Conservation (phyloP, 2,113 vertebrate genomes). For the Menidia beryllina region DNA sequence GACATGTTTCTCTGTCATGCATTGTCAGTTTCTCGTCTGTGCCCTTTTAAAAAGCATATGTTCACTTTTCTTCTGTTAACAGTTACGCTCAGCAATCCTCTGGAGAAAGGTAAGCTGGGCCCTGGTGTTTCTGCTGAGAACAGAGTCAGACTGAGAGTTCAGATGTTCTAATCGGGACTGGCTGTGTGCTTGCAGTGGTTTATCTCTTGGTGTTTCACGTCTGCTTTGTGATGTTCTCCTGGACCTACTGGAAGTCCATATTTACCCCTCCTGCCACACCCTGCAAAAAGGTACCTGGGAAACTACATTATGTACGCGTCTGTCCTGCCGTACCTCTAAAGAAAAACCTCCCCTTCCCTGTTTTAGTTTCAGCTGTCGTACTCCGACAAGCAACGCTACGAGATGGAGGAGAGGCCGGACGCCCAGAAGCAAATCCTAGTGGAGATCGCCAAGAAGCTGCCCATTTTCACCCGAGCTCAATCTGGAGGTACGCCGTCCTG, state of each 20-base stretch:
- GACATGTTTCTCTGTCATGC: neutral
- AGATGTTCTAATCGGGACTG: neutral
- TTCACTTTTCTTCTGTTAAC: constrained; percentile 54
- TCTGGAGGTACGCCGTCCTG: constrained; percentile 85
- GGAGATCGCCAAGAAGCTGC: constrained; percentile 91
- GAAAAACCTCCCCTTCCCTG: constrained; percentile 6
- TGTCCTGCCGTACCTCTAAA: neutral
- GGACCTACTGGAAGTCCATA: constrained; percentile 98
- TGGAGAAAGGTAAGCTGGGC: constrained; percentile 89
- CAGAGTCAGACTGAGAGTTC: neutral
- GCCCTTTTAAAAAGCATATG: too few species aligned
- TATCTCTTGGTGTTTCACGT: constrained; percentile 94
- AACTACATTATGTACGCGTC: too few species aligned
- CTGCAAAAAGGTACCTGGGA: constrained; percentile 89
- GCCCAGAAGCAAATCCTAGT: constrained; percentile 93
- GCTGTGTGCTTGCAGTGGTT: constrained; percentile 81
- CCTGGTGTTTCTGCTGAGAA: neutral
- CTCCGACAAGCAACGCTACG: constrained; percentile 92
- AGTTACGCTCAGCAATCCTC: constrained; percentile 90
- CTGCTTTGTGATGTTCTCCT: constrained; percentile 95
- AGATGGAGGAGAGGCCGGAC: constrained; percentile 92
- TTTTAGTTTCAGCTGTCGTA: constrained; percentile 93
- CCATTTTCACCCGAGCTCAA: constrained; percentile 90
- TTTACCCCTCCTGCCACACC: constrained; percentile 92
- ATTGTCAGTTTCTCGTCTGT: too few species aligned